phyloP scores from a whole-genome alignment of 2,113 vertebrate species.

The Lophura nycthemera region DNA sequence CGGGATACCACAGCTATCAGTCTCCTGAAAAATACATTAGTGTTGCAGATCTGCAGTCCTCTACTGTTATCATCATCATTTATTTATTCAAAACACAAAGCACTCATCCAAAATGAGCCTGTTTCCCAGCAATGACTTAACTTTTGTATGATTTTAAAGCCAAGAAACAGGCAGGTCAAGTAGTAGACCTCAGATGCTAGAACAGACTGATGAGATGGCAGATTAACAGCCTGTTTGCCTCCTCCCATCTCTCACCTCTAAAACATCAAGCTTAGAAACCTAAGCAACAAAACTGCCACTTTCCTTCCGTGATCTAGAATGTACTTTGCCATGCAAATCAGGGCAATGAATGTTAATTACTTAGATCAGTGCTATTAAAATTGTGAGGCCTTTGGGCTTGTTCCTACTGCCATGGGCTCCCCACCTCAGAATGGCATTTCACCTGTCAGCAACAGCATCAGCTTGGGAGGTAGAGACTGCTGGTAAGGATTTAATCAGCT shows the following conservation, averaged over 20 bases:
- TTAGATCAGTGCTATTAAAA: neutral
- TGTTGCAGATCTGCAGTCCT: conserved; percentile 6
- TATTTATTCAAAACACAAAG: conserved; percentile 51
- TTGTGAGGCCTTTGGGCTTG: neutral
- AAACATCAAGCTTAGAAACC: neutral
- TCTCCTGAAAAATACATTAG: conserved; percentile 52
- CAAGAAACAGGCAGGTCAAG: neutral
- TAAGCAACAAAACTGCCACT: neutral
- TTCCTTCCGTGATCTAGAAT: neutral
- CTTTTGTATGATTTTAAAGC: neutral
- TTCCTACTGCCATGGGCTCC: neutral
- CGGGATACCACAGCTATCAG: neutral
- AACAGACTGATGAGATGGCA: neutral
- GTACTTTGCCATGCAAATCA: neutral
- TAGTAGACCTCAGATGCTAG: neutral
- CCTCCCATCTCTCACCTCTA: neutral
- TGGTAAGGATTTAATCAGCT: neutral
- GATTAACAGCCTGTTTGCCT: neutral
- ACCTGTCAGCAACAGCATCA: neutral
- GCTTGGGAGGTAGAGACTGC: neutral
- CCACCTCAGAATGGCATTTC: neutral
- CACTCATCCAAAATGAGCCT: neutral
- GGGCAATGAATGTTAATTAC: neutral
- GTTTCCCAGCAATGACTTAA: neutral
- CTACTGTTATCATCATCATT: neutral